Base-by-base conservation (phyloP, 2,888 invertebrate species). In the Caenorhabditis sinica region DNA sequence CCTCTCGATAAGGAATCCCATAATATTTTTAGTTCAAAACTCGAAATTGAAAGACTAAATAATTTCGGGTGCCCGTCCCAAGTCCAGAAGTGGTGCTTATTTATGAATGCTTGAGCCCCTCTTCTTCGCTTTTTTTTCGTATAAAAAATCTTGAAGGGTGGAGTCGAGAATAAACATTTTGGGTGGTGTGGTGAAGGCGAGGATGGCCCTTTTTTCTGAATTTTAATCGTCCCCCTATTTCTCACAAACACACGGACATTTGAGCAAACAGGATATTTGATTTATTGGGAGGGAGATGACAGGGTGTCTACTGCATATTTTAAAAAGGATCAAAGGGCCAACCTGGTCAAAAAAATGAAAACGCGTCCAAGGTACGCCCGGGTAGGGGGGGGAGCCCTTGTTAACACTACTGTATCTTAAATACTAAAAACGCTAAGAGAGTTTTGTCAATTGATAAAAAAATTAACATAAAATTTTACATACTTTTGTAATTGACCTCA, bases 221-320 rank as follows among this genome's bases (percentile, higher is more conserved):
- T 80, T 80, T 80, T 80, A 80, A 80, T 80, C 53, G 71, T 53
- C 68, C 40, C 40, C 40, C 13, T 40, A 11, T 11, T 40, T 40
- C 13, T 40, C 40, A 6, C 40, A 40, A 6, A 40, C 13, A 13
- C 40, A 11, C 40, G 13, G n/a, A n/a, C 36, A 81, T 66, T 58
- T 82, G 75, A 71, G 28, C 75, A 72, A 75, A 76, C 82, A 75
- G 76, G 75, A 76, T 51, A 82, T 76, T 82, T 56, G 66, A 69
- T 63, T 61, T 65, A 40, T 68, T 56, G 36, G 40, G 2, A 45
- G 20, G 8, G 49, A 11, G n/a, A n/a, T n/a, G n/a, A n/a, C n/a
- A n/a, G 20, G 49, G 20, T n/a, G 49, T 49, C 40, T 40, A 51
- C 69, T 56, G 56, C n/a, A 56, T 49, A 49, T 20, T 49, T 49